Evolutionary conservation across 2,797 vertebrate species (phyloP), one percentile per base, ranked within the genome.

Genomic region (Eutrigla gurnardus): DNA sequence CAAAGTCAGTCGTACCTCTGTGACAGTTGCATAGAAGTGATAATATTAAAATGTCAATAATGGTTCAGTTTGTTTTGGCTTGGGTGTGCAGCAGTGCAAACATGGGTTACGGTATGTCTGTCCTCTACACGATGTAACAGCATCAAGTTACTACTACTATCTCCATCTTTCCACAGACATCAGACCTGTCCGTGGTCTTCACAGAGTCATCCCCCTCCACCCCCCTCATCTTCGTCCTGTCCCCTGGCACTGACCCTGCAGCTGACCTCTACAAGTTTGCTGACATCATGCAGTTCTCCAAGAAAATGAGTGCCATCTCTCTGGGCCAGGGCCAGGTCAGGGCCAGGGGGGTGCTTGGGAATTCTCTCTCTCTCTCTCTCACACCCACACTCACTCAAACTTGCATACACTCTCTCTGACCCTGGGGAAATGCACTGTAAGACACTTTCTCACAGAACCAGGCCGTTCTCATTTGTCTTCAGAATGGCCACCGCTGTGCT

Each of bases 221-320:
- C 0, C 96, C 97, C 0, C 92, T 98, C 74, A 96, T 98, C 81
- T 97, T 99, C 0, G 94, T 99, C 82, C 93, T 98, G 36, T 97
- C 96, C 0, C 95, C 97, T 0, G 96, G 97, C 58, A 96, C 96
- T 5, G 97, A 98, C 86, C 97, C 97, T 0, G 96, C 97, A 40
- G 95, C 95, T 0, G 95, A 97, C 87, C 96, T 98, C 66, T 98
- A 97, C 92, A 98, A 96, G 78, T 97, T 98, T 89, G 96, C 97
- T 7, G 96, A 97, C 77, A 93, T 93, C 86, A 98, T 96, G 96
- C 96, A 95, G 77, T 98, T 99, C 89, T 96, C 97, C 35, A 95
- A 96, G 77, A 98, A 97, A 85, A 93, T 98, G 49, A 93, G 87
- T 13, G 96, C 95, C 81, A 97, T 99, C 89, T 98, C 96, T 46